These are phyloP conservation scores for Phaetusa simplex DNA, from an alignment of 2,113 vertebrate genomes.

Conservation along the genomic window DNA sequence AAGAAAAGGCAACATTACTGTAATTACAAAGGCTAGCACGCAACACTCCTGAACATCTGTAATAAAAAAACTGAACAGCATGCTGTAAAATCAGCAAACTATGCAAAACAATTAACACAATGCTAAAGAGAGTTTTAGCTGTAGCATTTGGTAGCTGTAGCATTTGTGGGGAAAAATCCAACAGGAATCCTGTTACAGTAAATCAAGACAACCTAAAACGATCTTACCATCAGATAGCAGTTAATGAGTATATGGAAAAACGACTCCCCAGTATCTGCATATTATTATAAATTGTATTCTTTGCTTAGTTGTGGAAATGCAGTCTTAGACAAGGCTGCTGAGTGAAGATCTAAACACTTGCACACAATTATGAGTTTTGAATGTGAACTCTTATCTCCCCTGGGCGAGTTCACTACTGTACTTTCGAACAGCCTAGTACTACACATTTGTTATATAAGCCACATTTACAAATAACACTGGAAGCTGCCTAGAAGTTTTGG, in stretches of 20 bases:
- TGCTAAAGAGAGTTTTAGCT: not conserved
- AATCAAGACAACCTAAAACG: not conserved
- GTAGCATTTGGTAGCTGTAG: not conserved
- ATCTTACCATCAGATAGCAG: not conserved
- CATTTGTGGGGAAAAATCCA: not conserved
- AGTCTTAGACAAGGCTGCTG: not conserved
- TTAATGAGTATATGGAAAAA: not conserved
- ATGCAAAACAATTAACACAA: not conserved
- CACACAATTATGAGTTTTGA: not conserved
- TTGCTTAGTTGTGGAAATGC: not conserved
- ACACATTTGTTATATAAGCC: not conserved
- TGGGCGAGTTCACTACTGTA: fast-evolving
- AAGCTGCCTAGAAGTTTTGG: not conserved
- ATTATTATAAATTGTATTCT: not conserved
- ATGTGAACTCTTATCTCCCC: not conserved
- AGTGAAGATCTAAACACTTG: not conserved
- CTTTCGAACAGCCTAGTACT: not conserved
- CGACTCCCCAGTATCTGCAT: not conserved
- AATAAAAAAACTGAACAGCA: not conserved
- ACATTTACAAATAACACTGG: not conserved
- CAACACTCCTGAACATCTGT: not conserved
- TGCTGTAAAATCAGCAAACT: not conserved
- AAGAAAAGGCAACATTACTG: not conserved
- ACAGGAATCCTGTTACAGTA: not conserved
- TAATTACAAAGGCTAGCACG: not conserved